These are phyloP conservation scores for Allygus modestus DNA, from an alignment of 2,888 invertebrate genomes.

Conservation along the genomic window DNA sequence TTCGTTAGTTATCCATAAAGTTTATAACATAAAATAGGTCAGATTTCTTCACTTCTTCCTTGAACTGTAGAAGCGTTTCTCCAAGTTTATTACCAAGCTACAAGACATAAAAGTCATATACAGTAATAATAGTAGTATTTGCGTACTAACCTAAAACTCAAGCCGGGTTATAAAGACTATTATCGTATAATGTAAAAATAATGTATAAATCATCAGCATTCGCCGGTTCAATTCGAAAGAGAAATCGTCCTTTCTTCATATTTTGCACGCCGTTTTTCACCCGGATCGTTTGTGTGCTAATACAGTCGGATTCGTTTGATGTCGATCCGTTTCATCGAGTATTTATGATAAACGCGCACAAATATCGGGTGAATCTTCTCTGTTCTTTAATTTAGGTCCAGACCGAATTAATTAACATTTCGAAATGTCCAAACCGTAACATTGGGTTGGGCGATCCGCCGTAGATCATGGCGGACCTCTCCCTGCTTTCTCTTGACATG, in stretches of 20 bases:
- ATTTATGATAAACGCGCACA: slow-evolving; percentile 37
- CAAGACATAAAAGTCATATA: too few species aligned
- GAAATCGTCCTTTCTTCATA: slow-evolving; percentile 35
- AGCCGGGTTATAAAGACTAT: too few species aligned
- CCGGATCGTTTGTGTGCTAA: slow-evolving; percentile 23
- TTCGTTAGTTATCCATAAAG: too few species aligned
- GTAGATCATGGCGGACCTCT: not conserved
- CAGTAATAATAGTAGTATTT: too few species aligned
- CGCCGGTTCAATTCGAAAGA: not conserved
- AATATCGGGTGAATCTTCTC: slow-evolving; percentile 26
- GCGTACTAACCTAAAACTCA: too few species aligned
- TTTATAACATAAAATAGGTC: too few species aligned
- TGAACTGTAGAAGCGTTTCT: too few species aligned
- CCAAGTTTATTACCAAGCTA: too few species aligned
- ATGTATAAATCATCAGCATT: too few species aligned
- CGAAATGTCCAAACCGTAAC: not conserved
- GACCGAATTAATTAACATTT: slow-evolving; percentile 28
- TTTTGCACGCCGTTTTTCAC: slow-evolving; percentile 39
- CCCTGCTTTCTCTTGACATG: too few species aligned
- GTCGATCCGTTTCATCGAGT: slow-evolving; percentile 18
- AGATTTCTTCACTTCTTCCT: too few species aligned
- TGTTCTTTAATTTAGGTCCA: slow-evolving; percentile 6
- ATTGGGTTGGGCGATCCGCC: not conserved
- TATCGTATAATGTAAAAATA: too few species aligned
- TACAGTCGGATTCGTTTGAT: not conserved